phyloP scores from a whole-genome alignment of 2,113 vertebrate genomes.

The Entelurus aequoreus region DNA sequence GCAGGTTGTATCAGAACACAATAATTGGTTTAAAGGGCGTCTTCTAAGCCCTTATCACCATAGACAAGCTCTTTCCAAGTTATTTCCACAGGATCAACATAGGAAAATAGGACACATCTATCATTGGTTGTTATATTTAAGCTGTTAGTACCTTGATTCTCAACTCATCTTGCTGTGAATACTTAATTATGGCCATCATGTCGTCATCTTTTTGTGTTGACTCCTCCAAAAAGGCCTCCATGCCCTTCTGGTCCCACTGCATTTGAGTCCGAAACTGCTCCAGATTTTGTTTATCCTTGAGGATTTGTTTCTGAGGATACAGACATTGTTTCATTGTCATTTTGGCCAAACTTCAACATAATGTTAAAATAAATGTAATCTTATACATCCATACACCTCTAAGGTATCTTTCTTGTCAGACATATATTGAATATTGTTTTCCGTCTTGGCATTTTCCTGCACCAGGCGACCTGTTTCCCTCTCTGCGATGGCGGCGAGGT shows the following conservation, averaged over 20 bases:
- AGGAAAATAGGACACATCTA: too few species aligned
- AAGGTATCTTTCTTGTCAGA: constrained; percentile 73
- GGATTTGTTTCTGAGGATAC: constrained; percentile 75
- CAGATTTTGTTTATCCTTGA: constrained; percentile 80
- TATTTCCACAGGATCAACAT: too few species aligned
- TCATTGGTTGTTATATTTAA: too few species aligned
- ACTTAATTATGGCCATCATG: constrained; percentile 81
- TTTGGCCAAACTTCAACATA: neutral
- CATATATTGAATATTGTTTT: constrained; percentile 73
- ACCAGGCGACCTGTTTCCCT: constrained; percentile 78
- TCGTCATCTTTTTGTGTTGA: constrained; percentile 78
- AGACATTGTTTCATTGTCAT: neutral
- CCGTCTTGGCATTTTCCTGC: constrained; percentile 72
- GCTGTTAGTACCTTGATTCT: constrained; percentile 79
- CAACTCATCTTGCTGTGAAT: constrained; percentile 82
- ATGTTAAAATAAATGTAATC: neutral
- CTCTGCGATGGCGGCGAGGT: constrained; percentile 81
- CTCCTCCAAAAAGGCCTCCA: constrained; percentile 87
- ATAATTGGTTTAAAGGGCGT: too few species aligned
- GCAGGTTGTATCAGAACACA: too few species aligned
- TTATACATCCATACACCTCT: constrained; percentile 69
- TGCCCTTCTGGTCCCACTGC: constrained; percentile 83
- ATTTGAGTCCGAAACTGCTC: constrained; percentile 81
- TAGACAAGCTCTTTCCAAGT: too few species aligned
- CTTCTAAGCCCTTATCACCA: too few species aligned